phyloP scores from a whole-genome alignment of 2,888 invertebrate species.

The Rhimphoctona megacephalus region DNA sequence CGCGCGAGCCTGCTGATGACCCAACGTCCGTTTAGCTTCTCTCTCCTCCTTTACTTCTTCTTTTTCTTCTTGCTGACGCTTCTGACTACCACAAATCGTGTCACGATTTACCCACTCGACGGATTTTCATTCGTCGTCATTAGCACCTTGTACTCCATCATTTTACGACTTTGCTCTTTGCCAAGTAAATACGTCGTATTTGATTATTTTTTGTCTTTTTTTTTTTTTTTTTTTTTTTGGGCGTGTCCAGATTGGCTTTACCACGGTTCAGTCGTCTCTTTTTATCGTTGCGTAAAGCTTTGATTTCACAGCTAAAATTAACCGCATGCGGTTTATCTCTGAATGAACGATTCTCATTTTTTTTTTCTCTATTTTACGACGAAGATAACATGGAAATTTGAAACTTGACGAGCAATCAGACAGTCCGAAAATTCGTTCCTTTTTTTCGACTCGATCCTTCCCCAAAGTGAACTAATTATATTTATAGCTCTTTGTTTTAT shows the following conservation, averaged over 20 bases:
- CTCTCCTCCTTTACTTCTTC: conserved; percentile 26
- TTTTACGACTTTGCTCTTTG: not conserved
- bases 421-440: not conserved
- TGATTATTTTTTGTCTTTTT: not conserved
- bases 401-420: not conserved
- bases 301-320: not conserved
- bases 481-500: not conserved
- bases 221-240: not conserved
- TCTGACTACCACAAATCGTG: conserved; percentile 29
- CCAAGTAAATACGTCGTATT: not conserved
- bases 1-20: conserved; percentile 58
- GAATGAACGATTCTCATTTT: not conserved
- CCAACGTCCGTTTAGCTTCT: conserved; percentile 69
- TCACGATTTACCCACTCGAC: conserved; percentile 44
- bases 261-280: not conserved
- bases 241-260: not conserved
- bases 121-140: conserved; percentile 47
- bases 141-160: conserved; percentile 45
- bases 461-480: not conserved
- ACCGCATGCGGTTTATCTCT: not conserved
- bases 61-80: conserved; percentile 26
- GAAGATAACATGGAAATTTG: not conserved
- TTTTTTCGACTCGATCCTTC: not conserved
- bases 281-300: not conserved
- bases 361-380: not conserved